These are phyloP conservation scores for Pediacus dermestoides DNA, from an alignment of 2,888 invertebrate genomes.

Conservation along the genomic window DNA sequence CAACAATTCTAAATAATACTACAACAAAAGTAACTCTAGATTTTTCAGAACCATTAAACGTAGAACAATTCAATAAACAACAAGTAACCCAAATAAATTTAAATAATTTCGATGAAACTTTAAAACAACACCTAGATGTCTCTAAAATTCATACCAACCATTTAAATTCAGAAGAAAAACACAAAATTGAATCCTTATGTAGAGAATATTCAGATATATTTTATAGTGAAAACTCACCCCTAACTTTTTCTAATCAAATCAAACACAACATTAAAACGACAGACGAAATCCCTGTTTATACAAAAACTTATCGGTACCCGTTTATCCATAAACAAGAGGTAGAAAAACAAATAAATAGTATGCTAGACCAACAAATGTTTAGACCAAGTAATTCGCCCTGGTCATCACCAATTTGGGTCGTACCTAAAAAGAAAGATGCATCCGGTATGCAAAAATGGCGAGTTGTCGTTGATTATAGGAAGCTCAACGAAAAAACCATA, in stretches of 20 bases:
- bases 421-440: constrained; percentile 2
- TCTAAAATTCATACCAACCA: too few relatives aligned
- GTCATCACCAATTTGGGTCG: not conserved
- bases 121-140: too few relatives aligned
- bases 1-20: too few relatives aligned
- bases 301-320: constrained; percentile 28
- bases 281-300: constrained; percentile 17
- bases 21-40: too few relatives aligned
- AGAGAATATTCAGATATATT: constrained; percentile 18
- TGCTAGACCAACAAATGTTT: constrained; percentile 5
- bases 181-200: constrained; percentile 10
- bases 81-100: too few relatives aligned
- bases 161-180: constrained; percentile 16
- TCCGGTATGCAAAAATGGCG: constrained; percentile 1
- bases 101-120: too few relatives aligned
- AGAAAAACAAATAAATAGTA: constrained; percentile 11
- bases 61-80: too few relatives aligned
- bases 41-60: too few relatives aligned
- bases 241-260: constrained; percentile 22
- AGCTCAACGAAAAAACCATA: constrained; percentile 5
- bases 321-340: constrained; percentile 27
- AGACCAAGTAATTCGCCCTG: constrained; percentile 1
- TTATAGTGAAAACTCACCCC: constrained; percentile 9
- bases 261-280: constrained; percentile 18
- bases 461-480: constrained; percentile 6